A percentile compares a stretch with the other conserved stretches of the same genome.
These are phyloP conservation scores for Drosophila lini DNA, from an alignment of 1,140 invertebrate species.

Conservation along the genomic window DNA sequence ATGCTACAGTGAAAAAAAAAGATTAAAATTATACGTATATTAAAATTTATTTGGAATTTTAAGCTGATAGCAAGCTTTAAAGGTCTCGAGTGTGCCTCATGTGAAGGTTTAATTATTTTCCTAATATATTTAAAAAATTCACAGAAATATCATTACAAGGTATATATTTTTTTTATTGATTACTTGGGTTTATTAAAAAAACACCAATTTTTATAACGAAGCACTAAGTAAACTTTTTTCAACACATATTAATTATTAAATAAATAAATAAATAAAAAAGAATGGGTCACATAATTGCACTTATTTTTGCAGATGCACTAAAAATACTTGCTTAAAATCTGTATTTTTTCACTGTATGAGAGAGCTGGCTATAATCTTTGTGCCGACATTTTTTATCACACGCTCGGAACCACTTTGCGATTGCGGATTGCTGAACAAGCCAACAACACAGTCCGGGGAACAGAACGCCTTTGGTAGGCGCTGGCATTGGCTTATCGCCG, in stretches of 20 bases:
- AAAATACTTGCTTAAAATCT: too few species aligned
- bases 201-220: too few species aligned
- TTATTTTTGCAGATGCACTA: too few species aligned
- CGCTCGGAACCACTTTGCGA: conserved; percentile 64
- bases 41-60: background rate
- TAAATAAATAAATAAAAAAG: too few species aligned
- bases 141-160: background rate
- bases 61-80: background rate
- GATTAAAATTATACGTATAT: background rate
- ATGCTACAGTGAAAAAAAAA: background rate
- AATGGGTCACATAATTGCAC: too few species aligned
- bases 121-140: too few species aligned
- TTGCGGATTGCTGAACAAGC: conserved; percentile 61
- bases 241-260: too few species aligned
- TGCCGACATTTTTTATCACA: conserved; percentile 60
- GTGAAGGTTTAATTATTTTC: background rate
- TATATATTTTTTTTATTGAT: too few species aligned
- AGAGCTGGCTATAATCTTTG: conserved; percentile 59
- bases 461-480: conserved; percentile 43
- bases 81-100: background rate
- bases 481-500: conserved; percentile 49
- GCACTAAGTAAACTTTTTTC: too few species aligned
- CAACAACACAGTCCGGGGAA: conserved; percentile 12
- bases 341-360: background rate
- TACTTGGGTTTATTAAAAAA: too few species aligned